A percentile compares a stretch with the other conserved stretches of the same genome.
phyloP scores from a whole-genome alignment of 1,140 invertebrate species.

The Lasioglossum baleicum region DNA sequence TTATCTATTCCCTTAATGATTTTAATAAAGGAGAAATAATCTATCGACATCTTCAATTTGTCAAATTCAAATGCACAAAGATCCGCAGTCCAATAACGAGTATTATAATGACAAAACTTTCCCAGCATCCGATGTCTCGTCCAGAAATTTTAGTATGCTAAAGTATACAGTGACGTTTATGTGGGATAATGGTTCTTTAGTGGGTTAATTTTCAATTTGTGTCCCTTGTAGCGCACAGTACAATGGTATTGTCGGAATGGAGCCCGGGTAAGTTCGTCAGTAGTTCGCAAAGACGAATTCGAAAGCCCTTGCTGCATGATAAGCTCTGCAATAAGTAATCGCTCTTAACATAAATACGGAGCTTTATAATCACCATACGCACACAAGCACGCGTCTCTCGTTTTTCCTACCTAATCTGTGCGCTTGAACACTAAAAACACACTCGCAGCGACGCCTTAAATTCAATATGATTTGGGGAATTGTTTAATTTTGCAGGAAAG shows the following conservation, averaged over 20 bases:
- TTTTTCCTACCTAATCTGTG: conserved; percentile 20
- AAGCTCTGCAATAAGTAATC: not conserved
- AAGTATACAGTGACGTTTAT: not conserved
- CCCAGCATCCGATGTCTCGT: not conserved
- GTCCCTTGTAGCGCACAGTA: conserved; percentile 79
- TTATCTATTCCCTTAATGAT: no score
- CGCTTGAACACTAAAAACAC: not conserved
- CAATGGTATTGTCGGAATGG: conserved; percentile 80
- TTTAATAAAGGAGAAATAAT: no score
- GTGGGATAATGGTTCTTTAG: conserved; percentile 23
- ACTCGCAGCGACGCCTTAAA: not conserved
- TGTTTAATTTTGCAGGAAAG: conserved; percentile 81
- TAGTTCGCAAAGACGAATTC: conserved; percentile 37
- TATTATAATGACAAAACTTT: not conserved
- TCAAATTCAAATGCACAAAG: no score
- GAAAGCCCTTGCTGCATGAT: conserved; percentile 22
- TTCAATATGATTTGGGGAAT: not conserved
- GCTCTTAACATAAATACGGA: conserved; percentile 17
- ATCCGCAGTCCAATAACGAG: not conserved
- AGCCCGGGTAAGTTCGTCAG: conserved; percentile 78
- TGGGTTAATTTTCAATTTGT: conserved; percentile 68
- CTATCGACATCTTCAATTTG: no score
- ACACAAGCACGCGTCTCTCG: conserved; percentile 2
- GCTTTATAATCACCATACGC: not conserved
- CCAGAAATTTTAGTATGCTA: not conserved